A percentile compares a stretch with the other conserved stretches of the same genome.
phyloP scores from a whole-genome alignment of 2,113 vertebrate species.

The Blennius ocellaris region DNA sequence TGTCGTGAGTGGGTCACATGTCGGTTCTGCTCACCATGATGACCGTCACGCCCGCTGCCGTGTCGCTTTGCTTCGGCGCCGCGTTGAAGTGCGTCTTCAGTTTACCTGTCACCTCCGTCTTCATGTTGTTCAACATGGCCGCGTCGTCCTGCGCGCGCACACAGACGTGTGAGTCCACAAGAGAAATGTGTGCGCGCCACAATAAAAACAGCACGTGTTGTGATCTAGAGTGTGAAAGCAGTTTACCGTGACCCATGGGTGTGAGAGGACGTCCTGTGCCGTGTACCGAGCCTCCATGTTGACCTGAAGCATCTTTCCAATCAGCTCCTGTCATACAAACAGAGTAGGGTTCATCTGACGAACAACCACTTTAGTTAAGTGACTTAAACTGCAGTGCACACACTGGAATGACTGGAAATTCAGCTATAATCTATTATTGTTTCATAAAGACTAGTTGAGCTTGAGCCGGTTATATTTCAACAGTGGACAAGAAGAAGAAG shows the following conservation, averaged over 20 bases:
- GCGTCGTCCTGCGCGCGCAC: slow-evolving; percentile 87
- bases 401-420: too few relatives aligned
- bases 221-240: slow-evolving; percentile 7
- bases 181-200: neutral
- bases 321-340: slow-evolving; percentile 87
- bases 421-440: too few relatives aligned
- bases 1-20: too few relatives aligned
- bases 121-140: slow-evolving; percentile 93
- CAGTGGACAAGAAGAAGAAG: too few relatives aligned
- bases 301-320: slow-evolving; percentile 94
- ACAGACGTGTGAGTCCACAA: neutral
- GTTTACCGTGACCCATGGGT: slow-evolving; percentile 95
- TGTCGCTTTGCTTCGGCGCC: slow-evolving; percentile 89
- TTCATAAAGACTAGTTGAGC: too few relatives aligned
- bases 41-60: slow-evolving; percentile 91
- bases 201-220: neutral
- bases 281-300: slow-evolving; percentile 91
- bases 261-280: slow-evolving; percentile 91
- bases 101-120: slow-evolving; percentile 96
- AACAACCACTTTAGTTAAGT: neutral
- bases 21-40: slow-evolving; percentile 90
- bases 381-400: too few relatives aligned
- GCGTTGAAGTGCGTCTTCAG: slow-evolving; percentile 96
- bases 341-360: neutral
- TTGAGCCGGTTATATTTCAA: too few relatives aligned